Conservation (phyloP, 92 coral and sea anemone genomes). For the Parazoanthus swiftii region DNA sequence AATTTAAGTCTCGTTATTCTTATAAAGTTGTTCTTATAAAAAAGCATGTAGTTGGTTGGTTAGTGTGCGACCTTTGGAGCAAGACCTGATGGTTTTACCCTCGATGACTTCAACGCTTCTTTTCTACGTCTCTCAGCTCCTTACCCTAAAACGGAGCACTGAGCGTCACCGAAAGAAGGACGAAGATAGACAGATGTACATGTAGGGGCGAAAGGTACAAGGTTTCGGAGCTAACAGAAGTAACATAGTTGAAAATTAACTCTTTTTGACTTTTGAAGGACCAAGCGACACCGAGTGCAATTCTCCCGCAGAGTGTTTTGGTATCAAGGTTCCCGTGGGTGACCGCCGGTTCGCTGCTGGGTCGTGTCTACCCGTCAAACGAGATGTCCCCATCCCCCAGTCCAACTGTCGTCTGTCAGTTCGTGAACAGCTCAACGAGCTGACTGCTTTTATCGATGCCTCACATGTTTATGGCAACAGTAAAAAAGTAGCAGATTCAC, state of each 20-base stretch:
- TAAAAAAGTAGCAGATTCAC: constrained; percentile 8
- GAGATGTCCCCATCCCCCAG: constrained; percentile 48
- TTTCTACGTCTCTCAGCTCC: no score
- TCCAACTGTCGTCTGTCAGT: constrained; percentile 9
- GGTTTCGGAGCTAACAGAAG: no score
- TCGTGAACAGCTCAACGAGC: constrained; percentile 47
- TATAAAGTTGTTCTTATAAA: no score
- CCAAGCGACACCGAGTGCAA: constrained; percentile 20
- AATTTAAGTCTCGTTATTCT: no score
- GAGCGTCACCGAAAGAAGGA: no score
- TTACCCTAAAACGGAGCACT: no score
- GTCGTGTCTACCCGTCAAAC: constrained; percentile 34
- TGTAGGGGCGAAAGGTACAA: no score
- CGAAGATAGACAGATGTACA: no score
- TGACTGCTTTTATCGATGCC: constrained; percentile 69
- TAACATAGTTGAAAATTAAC: neutral
- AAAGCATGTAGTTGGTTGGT: no score
- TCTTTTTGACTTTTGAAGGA: neutral
- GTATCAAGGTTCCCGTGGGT: constrained; percentile 47
- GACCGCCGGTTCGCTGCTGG: constrained; percentile 31
- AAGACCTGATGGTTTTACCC: no score
- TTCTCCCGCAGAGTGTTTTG: constrained; percentile 43
- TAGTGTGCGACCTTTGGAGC: no score
- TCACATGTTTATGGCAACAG: constrained; percentile 70
- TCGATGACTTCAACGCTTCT: no score